Conservation (phyloP, 1,140 invertebrate species). For the Lepidurus couesii region DNA sequence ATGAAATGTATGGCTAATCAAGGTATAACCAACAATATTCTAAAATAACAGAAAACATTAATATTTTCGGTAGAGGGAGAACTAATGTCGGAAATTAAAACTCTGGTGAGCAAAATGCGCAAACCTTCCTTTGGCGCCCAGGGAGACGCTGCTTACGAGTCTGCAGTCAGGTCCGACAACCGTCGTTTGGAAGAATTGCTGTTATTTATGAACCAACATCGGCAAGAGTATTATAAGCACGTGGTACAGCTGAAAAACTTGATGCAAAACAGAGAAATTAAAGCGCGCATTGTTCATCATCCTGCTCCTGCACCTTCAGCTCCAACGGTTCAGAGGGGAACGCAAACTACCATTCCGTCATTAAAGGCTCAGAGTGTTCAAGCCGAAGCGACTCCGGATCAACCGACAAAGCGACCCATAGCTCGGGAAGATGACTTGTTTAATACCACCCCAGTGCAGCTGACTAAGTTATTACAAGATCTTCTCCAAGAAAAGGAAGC, state of each 20-base stretch:
- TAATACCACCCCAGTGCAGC: background rate
- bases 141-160: background rate
- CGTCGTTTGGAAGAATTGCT: background rate
- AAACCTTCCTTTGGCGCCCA: background rate
- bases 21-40: background rate
- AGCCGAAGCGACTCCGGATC: background rate
- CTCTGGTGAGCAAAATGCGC: background rate
- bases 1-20: slow-evolving; percentile 11
- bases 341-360: background rate
- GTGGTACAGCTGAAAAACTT: background rate
- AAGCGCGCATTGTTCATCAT: background rate
- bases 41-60: background rate
- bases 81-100: background rate
- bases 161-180: background rate
- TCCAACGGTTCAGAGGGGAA: background rate
- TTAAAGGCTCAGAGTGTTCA: background rate
- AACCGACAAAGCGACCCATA: background rate
- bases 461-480: background rate
- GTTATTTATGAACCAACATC: background rate
- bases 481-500: background rate
- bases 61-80: background rate
- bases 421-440: slow-evolving; percentile 1
- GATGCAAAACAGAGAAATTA: background rate
- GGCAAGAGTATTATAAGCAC: slow-evolving; percentile 2
- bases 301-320: background rate